Evolutionary conservation across 2,797 vertebrate species (phyloP), one percentile per base, ranked within the genome.

Genomic region (Catamblyrhynchus diadema): DNA sequence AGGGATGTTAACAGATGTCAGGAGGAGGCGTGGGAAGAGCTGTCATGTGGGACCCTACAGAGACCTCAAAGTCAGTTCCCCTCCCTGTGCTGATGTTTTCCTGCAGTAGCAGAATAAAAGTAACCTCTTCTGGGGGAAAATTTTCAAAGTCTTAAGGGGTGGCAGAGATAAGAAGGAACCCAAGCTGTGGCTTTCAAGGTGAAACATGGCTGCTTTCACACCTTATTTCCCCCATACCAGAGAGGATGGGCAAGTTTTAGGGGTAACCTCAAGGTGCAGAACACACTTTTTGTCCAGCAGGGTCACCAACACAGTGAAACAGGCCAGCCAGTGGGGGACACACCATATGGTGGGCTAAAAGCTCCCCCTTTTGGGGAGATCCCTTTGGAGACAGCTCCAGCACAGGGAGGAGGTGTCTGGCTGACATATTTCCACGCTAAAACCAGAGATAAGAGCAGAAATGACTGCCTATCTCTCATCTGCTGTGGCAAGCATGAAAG

Each of bases 331-430:
- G 21, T 51, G 79, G 95, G 95, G 90, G 54, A 94, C 73, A 84
- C 2, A 2, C 6, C 66, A 60, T 93, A 93, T 2, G 74, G 85
- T 91, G 93, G 91, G 91, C 70, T 96, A 61, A 96, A 96, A 92
- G 94, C 95, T 96, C 91, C 95, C 93, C 91, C 95, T 95, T 96
- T 96, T 94, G 91, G 91, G 94, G 92, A 95, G 23, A 92, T 87
- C 80, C 89, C 93, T 95, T 91, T 90, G 85, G 85, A 97, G 79
- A 91, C 88, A 90, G 47, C 37, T 64, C 64, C 56, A 28, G 44
- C 75, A 69, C 54, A 72, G n/a, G 42, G 62, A 95, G 57, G 71
- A 3, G 57, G 89, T 72, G 54, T 62, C 92, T 80, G 88, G 53
- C 75, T 92, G 84, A 71, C 91, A 73, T 44, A 70, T 90, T 90